Evolutionary conservation across 1,140 invertebrate species (phyloP), one percentile per base, ranked within the genome.

Genomic region (Belonocnema kinseyi): DNA sequence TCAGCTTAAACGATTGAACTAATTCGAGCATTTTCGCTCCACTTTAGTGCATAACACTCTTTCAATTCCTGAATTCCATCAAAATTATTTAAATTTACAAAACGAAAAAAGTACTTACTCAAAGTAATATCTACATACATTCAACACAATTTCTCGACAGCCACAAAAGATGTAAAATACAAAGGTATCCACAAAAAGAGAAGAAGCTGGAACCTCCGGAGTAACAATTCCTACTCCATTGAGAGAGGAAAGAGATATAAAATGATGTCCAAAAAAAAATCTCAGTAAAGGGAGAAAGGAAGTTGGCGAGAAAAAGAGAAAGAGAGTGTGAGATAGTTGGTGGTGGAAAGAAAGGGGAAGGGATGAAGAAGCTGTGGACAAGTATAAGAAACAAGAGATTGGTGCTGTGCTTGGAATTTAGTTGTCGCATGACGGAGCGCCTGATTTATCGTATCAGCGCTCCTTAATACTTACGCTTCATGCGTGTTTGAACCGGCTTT

Each of bases 311-410:
- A 33, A 33, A 33, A 33, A 33, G 52, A 53, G 33, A 16, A 17
- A 74, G 13, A 52, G 21, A 54, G 72, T 54, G 73, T 19, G 58
- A 75, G 50, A 50, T 50, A 46, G 40, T 50, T 46, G 16, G 26
- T 51, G 72, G 56, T 74, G 11, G 21, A 14, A 73, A 53, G 40
- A 21, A 53, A 78, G 75, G 72, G 71, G 70, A 53, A 54, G 21
- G 66, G 50, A 77, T 54, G 50, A 40, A 76, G 75, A 51, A 52
- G 61, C 19, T 26, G 10, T 66, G 51, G 58, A 16, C 50, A 53
- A 52, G 21, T 66, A 70, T 72, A 26, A 73, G 71, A 73, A 79
- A 76, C 73, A 40, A 11, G 58, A 61, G 26, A 61, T 61, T 61
- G 58, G 58, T 61, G 14, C 33, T 40, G 33, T 61, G 58, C 40